Evolutionary conservation across 2,888 invertebrate species (phyloP), one percentile per base, ranked within the genome.

Genomic region (Drosophila hamatofila): DNA sequence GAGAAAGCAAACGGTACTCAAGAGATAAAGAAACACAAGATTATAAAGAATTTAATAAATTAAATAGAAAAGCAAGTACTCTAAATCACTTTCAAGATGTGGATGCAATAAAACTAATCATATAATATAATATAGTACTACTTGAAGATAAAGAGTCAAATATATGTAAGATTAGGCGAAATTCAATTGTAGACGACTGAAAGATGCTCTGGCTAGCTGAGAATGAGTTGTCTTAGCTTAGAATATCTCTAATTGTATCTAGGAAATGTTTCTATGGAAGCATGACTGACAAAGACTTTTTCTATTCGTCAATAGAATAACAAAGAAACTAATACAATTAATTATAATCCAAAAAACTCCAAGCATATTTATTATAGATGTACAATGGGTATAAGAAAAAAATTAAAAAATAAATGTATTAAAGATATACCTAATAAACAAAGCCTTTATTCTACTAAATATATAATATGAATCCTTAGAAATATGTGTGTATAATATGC

Each of bases 141-240:
- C 58, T 37, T 39, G 16, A 58, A 58, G 58, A 58, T 48, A 39
- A 48, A 30, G 48, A 25, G 11, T n/a, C 11, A 18, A 46, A 48
- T 27, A 9, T 14, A 18, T 30, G 12, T 39, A 16, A 27, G 16
- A 21, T 18, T 58, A 16, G 9, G 16, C 0, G 14, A 16, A 12
- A n/a, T 2, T 35, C 1, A 8, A 1, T 2, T 14, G 12, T 33
- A n/a, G n/a, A 4, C 56, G 56, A 33, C 44, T 23, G n/a, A 2
- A 3, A 23, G 33, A n/a, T 56, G 16, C n/a, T 8, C 57, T 44
- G 23, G 8, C 16, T 4, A 18, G 30, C 12, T 27, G 27, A 5
- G 1, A 3, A 2, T 12, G 14, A 25, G 16, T 16, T 46, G 25
- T 44, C 23, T 21, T 42, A 21, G 18, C 11, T n/a, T n/a, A 30